phyloP scores from a whole-genome alignment of 2,113 vertebrate species.

The Hiodon tergisus region DNA sequence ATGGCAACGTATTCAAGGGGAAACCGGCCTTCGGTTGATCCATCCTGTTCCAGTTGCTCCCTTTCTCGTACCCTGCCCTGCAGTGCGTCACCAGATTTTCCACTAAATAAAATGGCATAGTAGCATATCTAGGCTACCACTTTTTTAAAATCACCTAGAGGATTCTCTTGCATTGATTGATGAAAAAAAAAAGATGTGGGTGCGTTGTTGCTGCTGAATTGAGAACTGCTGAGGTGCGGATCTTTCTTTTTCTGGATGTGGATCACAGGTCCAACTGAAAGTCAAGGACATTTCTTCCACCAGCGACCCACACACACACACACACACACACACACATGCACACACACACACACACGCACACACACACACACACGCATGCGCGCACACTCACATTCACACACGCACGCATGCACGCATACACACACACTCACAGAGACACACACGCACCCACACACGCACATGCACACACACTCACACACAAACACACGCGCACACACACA shows the following conservation, averaged over 20 bases:
- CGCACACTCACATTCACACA: background rate
- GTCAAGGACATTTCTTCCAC: slow-evolving; percentile 46
- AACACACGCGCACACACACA: no score
- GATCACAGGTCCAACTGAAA: slow-evolving; percentile 54
- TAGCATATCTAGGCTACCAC: no score
- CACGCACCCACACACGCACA: background rate
- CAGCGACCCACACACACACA: background rate
- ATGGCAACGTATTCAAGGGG: no score
- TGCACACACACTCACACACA: background rate
- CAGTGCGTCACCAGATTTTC: no score
- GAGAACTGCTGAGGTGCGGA: slow-evolving; percentile 13
- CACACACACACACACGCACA: slow-evolving; percentile 15
- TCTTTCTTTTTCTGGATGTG: slow-evolving; percentile 40
- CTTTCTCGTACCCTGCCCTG: no score
- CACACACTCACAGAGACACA: slow-evolving; percentile 9
- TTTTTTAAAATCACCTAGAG: no score
- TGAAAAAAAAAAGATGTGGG: no score
- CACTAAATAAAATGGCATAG: no score
- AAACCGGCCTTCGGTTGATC: no score
- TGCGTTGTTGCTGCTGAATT: no score
- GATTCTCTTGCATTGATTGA: slow-evolving; percentile 20
- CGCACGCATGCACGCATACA: background rate
- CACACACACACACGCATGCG: background rate
- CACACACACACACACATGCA: background rate
- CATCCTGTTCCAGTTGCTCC: no score